Evolutionary conservation across 2,888 invertebrate species (phyloP).

Genomic region (Osmoderma eremita): DNA sequence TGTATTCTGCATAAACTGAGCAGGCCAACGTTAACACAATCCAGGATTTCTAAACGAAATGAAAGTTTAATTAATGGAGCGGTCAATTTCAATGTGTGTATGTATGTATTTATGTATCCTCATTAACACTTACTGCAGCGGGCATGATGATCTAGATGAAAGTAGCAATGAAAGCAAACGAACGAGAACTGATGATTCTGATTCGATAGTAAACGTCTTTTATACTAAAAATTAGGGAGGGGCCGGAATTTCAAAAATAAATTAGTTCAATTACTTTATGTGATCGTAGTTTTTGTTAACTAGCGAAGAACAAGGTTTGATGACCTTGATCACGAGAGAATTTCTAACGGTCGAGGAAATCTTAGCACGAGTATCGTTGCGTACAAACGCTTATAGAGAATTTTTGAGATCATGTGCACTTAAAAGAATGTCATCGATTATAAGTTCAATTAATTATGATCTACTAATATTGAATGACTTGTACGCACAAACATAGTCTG

Average conservation of each 20-base stretch:
- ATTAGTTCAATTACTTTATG: conserved; percentile 30
- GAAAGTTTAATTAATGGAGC: neutral
- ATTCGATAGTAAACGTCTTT: conserved; percentile 45
- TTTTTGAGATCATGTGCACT: no score
- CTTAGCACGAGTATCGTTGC: neutral
- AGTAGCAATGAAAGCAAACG: conserved; percentile 47
- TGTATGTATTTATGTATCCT: conserved; percentile 3
- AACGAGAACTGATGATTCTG: conserved; percentile 49
- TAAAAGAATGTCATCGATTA: no score
- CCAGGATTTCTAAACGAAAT: conserved; percentile 48
- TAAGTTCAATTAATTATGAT: no score
- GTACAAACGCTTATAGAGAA: no score
- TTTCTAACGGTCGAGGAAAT: conserved; percentile 27
- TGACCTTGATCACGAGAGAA: conserved; percentile 29
- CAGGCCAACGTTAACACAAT: conserved; percentile 50
- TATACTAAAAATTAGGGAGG: conserved; percentile 51
- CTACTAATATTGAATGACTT: no score
- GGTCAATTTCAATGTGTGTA: neutral
- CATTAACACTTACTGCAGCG: conserved; percentile 50
- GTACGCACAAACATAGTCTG: no score
- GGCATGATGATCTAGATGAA: conserved; percentile 47
- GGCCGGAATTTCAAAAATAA: conserved; percentile 44
- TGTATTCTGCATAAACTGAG: conserved; percentile 49
- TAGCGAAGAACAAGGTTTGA: conserved; percentile 17
- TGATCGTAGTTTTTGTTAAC: conserved; percentile 25